Base-by-base conservation (phyloP, 2,888 invertebrate genomes). In the Chalcis sispes region DNA sequence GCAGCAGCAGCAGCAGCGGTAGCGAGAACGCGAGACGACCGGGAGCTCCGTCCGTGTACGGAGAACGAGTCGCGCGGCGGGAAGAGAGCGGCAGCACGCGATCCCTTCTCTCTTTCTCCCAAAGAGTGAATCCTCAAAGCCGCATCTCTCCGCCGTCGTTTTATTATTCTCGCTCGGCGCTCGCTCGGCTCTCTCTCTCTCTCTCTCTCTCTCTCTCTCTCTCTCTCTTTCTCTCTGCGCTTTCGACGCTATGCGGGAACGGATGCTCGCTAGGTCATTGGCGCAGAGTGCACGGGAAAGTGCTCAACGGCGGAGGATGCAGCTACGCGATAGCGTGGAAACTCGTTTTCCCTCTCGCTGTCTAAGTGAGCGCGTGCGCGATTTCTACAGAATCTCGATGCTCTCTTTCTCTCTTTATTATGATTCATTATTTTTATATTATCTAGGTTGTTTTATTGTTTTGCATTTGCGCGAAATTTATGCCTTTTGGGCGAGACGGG, bases 191-290 rank as follows among this genome's bases (percentile, higher is more conserved):
- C 74, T 74, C 64, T 36, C 64, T 58, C 15, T 29, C n/a, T n/a
- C n/a, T n/a, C 4, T 40, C 25, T 36, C 50, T 36, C 50, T 36
- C 48, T 50, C 40, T 58, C 42, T 42, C 20, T 2, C 5, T 1
- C 23, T 2, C 46, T 46, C 32, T 52, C 50, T 13, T 50, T 48
- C 3, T 5, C 10, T 50, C 50, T 42, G 13, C n/a, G n/a, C n/a
- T n/a, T n/a, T n/a, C n/a, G n/a, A n/a, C n/a, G n/a, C n/a, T n/a
- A n/a, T n/a, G 15, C 42, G 13, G 48, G 18, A n/a, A 8, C 62
- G 29, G 27, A 36, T 8, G 36, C 2, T 15, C 46, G 15, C 15
- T 83, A 84, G 85, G 85, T 85, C 85, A 84, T 80, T 84, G 81
- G 82, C 82, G 81, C 73, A 64, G 76, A 77, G 78, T 81, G 82